These are phyloP conservation scores for Ischnura elegans DNA, from an alignment of 2,888 invertebrate genomes.

Conservation along the genomic window DNA sequence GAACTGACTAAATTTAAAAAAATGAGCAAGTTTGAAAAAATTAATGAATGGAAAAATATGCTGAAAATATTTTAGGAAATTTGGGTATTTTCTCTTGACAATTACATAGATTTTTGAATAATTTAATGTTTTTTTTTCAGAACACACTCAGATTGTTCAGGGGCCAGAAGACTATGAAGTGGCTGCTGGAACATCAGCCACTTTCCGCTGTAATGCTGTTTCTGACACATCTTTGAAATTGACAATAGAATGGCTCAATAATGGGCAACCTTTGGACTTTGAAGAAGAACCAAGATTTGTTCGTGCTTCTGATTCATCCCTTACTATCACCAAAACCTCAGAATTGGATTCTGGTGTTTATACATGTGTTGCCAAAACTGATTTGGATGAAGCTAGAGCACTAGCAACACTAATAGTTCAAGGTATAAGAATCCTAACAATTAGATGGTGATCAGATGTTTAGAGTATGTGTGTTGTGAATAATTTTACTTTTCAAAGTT, in stretches of 20 bases:
- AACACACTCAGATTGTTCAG: slow-evolving; percentile 92
- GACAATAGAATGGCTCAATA: slow-evolving; percentile 92
- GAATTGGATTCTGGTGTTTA: slow-evolving; percentile 97
- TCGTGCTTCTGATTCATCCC: slow-evolving; percentile 92
- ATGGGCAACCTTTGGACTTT: slow-evolving; percentile 92
- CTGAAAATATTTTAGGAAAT: too few relatives aligned
- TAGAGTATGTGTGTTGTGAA: not conserved
- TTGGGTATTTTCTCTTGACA: too few relatives aligned
- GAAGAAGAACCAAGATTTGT: slow-evolving; percentile 91
- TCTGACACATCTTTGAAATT: slow-evolving; percentile 91
- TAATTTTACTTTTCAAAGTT: too few relatives aligned
- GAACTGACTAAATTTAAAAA: too few relatives aligned
- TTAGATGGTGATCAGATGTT: too few relatives aligned
- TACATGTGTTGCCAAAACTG: slow-evolving; percentile 95
- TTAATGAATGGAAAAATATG: too few relatives aligned
- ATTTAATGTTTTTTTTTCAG: slow-evolving; percentile 76
- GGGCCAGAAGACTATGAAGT: slow-evolving; percentile 96
- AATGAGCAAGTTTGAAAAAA: too few relatives aligned
- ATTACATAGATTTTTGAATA: too few relatives aligned
- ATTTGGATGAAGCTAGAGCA: slow-evolving; percentile 91
- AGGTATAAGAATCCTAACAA: slow-evolving; percentile 78
- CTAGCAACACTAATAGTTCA: slow-evolving; percentile 96
- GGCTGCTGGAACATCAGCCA: slow-evolving; percentile 92
- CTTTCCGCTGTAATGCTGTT: slow-evolving; percentile 94
- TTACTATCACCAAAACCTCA: slow-evolving; percentile 95